Percentiles rank a stretch among this genome's conserved stretches.
Conservation (phyloP, 2,113 vertebrate genomes). For the Vidua chalybeata region DNA sequence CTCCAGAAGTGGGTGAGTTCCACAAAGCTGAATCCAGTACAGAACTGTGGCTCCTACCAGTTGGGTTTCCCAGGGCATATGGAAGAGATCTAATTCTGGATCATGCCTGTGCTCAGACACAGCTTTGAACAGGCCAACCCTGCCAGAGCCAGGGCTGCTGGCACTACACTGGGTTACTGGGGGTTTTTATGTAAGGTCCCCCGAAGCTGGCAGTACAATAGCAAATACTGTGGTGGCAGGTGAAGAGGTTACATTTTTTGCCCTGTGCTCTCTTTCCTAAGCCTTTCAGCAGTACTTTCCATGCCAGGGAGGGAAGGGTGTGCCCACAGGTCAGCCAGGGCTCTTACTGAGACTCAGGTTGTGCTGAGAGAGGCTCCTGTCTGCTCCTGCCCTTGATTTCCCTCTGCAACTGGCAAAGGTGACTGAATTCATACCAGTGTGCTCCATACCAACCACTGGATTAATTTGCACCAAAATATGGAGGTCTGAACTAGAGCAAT, state of each 20-base stretch:
- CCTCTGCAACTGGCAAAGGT: background rate
- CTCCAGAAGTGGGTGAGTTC: background rate
- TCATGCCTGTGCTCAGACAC: background rate
- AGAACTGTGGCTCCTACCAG: background rate
- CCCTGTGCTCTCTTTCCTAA: background rate
- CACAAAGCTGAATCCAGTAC: background rate
- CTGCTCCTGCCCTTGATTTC: background rate
- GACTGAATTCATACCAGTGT: background rate
- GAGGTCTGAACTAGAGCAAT: background rate
- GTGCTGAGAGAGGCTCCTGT: background rate
- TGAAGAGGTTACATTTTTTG: background rate
- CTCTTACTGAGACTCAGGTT: background rate
- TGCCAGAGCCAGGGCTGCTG: background rate
- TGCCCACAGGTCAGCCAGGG: background rate
- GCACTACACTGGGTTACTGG: background rate
- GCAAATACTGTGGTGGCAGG: background rate
- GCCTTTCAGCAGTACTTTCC: background rate
- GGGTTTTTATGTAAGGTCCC: background rate
- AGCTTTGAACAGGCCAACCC: background rate
- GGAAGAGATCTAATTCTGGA: background rate
- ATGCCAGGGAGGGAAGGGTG: background rate
- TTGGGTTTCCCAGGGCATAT: background rate
- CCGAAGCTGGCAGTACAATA: background rate
- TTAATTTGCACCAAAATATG: background rate
- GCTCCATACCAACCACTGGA: background rate